Evolutionary conservation across 1,140 invertebrate species (phyloP).

Genomic region (Sarcophaga peregrina): DNA sequence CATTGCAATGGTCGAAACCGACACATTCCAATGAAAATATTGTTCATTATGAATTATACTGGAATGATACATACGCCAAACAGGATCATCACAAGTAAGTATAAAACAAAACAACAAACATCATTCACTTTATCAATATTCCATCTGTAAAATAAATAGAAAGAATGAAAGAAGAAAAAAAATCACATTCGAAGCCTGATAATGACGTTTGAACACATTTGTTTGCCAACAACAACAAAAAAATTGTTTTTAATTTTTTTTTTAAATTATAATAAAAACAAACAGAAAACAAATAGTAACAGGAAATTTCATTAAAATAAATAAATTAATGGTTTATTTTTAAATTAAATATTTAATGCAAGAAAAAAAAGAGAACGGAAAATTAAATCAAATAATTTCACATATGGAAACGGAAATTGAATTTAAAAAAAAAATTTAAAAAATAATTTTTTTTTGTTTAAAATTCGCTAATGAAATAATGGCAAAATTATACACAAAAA

Average conservation of each 20-base stretch:
- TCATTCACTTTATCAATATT: neutral
- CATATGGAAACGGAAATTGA: slow-evolving; percentile 9
- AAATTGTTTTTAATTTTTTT: neutral
- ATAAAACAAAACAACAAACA: neutral
- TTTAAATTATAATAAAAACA: neutral
- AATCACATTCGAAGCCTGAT: neutral
- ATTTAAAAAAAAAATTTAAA: neutral
- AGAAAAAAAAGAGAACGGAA: neutral
- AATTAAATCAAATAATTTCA: neutral
- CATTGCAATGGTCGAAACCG: slow-evolving; percentile 90
- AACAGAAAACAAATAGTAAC: neutral
- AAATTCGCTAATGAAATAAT: neutral
- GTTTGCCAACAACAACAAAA: no score
- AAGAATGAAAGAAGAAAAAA: neutral
- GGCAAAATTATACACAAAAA: neutral
- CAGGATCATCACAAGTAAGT: slow-evolving; percentile 76
- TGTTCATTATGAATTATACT: slow-evolving; percentile 94
- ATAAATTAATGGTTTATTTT: slow-evolving; percentile 29
- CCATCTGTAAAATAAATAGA: no score
- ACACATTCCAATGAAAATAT: slow-evolving; percentile 91
- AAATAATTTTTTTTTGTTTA: no score
- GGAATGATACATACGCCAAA: slow-evolving; percentile 96
- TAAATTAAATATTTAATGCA: neutral
- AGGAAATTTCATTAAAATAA: slow-evolving; percentile 40
- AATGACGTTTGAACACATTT: no score